Evolutionary conservation across 2,888 invertebrate genomes (phyloP).

Genomic region (Chorisops tibialis): DNA sequence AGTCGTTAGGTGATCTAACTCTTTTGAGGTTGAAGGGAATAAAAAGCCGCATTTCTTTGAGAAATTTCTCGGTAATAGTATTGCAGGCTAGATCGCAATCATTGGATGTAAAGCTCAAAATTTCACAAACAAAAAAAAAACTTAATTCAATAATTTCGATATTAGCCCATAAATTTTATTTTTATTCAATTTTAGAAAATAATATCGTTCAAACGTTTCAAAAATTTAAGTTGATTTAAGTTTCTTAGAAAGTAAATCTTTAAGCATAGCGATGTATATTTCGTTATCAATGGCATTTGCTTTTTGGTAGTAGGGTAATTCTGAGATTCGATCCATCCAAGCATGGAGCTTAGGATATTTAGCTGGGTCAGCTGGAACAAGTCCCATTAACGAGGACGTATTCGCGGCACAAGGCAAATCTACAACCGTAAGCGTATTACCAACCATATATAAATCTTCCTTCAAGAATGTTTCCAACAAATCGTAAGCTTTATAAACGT

Average conservation of each 20-base stretch:
- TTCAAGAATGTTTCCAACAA: slow-evolving; percentile 47
- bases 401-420: slow-evolving; percentile 50
- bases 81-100: too few relatives aligned
- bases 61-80: too few relatives aligned
- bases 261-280: slow-evolving; percentile 2
- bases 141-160: too few relatives aligned
- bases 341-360: slow-evolving; percentile 29
- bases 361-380: slow-evolving; percentile 36
- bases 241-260: neutral
- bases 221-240: too few relatives aligned
- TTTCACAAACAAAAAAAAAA: too few relatives aligned
- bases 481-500: slow-evolving; percentile 44
- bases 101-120: too few relatives aligned
- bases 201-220: too few relatives aligned
- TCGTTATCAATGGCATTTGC: slow-evolving; percentile 34
- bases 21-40: too few relatives aligned
- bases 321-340: slow-evolving; percentile 35
- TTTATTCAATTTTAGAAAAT: too few relatives aligned
- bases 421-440: slow-evolving; percentile 48
- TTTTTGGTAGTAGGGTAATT: slow-evolving; percentile 30
- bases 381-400: slow-evolving; percentile 35
- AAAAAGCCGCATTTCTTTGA: too few relatives aligned
- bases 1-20: too few relatives aligned
- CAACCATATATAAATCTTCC: slow-evolving; percentile 42
- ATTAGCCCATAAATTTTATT: too few relatives aligned